Evolutionary conservation across 1,140 invertebrate genomes (phyloP).

Genomic region (Drosophila kepulauana): DNA sequence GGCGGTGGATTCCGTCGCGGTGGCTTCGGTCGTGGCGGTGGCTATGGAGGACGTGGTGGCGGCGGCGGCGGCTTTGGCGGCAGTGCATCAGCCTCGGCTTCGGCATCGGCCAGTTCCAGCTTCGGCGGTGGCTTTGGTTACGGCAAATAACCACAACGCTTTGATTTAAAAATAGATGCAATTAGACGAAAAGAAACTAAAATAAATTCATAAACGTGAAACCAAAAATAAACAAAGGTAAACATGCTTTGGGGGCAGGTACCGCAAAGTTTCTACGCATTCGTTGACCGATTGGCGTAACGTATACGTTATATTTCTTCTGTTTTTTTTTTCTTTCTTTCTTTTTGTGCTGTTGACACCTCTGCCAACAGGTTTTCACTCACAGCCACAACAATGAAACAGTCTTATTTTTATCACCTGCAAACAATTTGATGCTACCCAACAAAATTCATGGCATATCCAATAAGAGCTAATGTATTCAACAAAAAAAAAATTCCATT

Average conservation of each 20-base stretch:
- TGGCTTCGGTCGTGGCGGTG: conserved; percentile 29
- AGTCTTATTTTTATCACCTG: conserved; percentile 4
- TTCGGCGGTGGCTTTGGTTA: conserved; percentile 36
- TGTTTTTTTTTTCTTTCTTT: background rate
- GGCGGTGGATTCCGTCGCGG: conserved; percentile 31
- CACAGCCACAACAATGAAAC: conserved; percentile 9
- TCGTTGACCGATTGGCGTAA: conserved; percentile 1
- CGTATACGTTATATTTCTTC: conserved; percentile 5
- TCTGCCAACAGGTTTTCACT: conserved; percentile 14
- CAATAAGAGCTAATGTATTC: background rate
- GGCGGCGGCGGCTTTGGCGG: conserved; percentile 30
- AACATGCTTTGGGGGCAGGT: conserved; percentile 28
- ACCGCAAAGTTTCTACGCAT: conserved; percentile 6
- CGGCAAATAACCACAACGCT: conserved; percentile 9
- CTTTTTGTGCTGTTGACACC: conserved; percentile 14
- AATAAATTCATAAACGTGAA: conserved; percentile 21
- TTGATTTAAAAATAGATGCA: conserved; percentile 15
- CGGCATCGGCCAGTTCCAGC: conserved; percentile 40
- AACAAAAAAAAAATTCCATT: conserved; percentile 1
- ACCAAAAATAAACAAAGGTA: background rate
- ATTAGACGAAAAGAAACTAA: conserved; percentile 18
- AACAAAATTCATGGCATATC: background rate
- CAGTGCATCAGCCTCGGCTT: conserved; percentile 55
- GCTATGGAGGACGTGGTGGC: conserved; percentile 35
- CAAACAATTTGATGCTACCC: background rate